Base-by-base conservation (phyloP, 2,797 vertebrate genomes). In the Nannoperca australis region DNA sequence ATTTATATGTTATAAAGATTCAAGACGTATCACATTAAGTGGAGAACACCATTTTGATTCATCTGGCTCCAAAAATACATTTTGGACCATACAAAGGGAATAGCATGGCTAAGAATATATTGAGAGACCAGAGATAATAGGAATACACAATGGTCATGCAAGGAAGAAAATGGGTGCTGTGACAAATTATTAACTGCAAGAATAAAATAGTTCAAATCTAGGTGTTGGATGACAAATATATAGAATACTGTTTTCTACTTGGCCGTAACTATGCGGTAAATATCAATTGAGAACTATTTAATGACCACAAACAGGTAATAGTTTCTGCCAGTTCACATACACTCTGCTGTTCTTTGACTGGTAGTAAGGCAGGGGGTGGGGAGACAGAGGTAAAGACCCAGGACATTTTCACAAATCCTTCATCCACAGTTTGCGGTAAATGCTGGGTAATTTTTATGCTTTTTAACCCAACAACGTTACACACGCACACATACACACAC, bases 121-220 rank as follows among this genome's bases (percentile, higher is more conserved):
- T 73, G 72, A 83, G 84, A 87, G 88, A 89, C 78, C 86, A 85
- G 89, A 87, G 90, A 91, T 87, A 92, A 84, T 82, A 76, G 88
- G 86, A 84, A 70, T 91, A 93, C 77, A 90, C 84, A 85, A 85
- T 87, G 89, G 67, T 81, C 94, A 94, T 94, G 94, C 94, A 95
- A 80, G 85, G 71, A 85, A 62, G 79, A 69, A 81, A 88, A 81
- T 69, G 58, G 63, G 24, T 4, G 44, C 83, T 82, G 78, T 65
- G 73, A 79, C 64, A 90, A 79, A 87, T 70, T 55, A 66, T 73
- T 69, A 72, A 77, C 81, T 83, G 70, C 55, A 70, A 72, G 81
- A 88, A 64, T 76, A 80, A 87, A 89, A 70, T 73, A 73, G 73
- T 76, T 90, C 34, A 83, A 88, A 89, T 81, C 55, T 73, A 81